phyloP scores from a whole-genome alignment of 2,113 vertebrate species.

The Equus quagga region DNA sequence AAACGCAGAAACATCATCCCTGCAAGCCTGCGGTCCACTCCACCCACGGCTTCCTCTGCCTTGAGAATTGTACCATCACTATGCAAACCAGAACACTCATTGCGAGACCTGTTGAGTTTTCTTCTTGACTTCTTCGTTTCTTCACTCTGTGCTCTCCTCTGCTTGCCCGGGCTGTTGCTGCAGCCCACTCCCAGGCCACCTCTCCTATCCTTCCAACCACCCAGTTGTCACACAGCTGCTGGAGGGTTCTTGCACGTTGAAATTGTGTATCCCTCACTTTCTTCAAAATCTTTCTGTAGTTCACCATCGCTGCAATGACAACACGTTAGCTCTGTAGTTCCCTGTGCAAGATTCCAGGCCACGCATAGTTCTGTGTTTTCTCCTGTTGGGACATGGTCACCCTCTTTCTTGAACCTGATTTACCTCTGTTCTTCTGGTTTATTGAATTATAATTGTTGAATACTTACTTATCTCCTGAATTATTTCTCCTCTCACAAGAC shows the following conservation, averaged over 20 bases:
- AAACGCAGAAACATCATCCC: rapidly evolving
- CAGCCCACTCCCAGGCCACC: neutral
- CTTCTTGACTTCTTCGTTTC: rapidly evolving
- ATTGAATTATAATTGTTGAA: too few relatives aligned
- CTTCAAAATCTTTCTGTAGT: neutral
- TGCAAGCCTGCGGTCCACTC: rapidly evolving
- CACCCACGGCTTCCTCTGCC: neutral
- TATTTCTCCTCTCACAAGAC: neutral
- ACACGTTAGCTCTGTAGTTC: neutral
- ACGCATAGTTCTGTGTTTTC: too few relatives aligned
- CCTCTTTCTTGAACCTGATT: neutral
- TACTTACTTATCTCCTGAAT: neutral
- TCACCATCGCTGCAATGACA: too few relatives aligned
- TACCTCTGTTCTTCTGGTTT: too few relatives aligned
- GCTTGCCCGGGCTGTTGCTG: rapidly evolving
- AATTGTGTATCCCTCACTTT: rapidly evolving
- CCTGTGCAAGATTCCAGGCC: neutral
- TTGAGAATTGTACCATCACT: rapidly evolving
- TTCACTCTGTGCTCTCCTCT: neutral
- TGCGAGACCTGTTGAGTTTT: neutral
- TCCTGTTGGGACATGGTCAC: too few relatives aligned
- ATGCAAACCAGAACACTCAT: rapidly evolving
- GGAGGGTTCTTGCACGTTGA: rapidly evolving
- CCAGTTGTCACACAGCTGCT: neutral
- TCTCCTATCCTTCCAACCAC: neutral